phyloP scores from a whole-genome alignment of 2,797 vertebrate genomes.

The Pogonophryne albipinna region DNA sequence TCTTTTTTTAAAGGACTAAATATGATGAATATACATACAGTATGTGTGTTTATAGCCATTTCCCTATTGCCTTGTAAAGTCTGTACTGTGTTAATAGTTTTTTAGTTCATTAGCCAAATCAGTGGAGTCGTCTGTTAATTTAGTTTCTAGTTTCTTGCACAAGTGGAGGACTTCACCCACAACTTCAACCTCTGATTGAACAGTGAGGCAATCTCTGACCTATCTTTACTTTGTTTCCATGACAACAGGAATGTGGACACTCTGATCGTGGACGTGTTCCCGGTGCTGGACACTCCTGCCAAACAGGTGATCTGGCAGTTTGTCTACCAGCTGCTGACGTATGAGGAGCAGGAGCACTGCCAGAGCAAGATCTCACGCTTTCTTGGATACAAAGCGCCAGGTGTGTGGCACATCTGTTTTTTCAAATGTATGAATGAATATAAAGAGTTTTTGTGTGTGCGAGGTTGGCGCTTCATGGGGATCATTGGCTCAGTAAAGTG shows the following conservation, averaged over 20 bases:
- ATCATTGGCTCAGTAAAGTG: conserved; percentile 17
- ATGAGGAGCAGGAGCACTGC: conserved; percentile 97
- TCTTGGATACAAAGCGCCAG: conserved; percentile 90
- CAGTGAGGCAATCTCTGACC: conserved; percentile 28
- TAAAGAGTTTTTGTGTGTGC: background rate
- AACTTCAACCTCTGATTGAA: conserved; percentile 12
- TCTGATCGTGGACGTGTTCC: conserved; percentile 96
- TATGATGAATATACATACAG: no score
- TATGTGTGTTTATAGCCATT: no score
- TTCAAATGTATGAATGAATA: background rate
- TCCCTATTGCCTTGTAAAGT: no score
- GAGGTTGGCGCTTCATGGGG: background rate
- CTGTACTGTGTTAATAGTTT: no score
- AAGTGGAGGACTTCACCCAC: background rate
- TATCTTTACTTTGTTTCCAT: conserved; percentile 54
- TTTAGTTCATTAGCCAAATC: background rate
- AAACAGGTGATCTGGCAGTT: conserved; percentile 99
- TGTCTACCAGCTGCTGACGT: conserved; percentile 97
- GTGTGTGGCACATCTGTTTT: conserved; percentile 48
- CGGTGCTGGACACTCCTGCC: conserved; percentile 96
- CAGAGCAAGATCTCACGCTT: conserved; percentile 96
- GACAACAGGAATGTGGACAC: conserved; percentile 94
- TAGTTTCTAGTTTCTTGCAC: background rate
- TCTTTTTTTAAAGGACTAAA: background rate
- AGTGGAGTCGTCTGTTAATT: background rate